A percentile compares a stretch with the other conserved stretches of the same genome.
phyloP scores from a whole-genome alignment of 1,140 invertebrate species.

The Fragariocoptes setiger region DNA sequence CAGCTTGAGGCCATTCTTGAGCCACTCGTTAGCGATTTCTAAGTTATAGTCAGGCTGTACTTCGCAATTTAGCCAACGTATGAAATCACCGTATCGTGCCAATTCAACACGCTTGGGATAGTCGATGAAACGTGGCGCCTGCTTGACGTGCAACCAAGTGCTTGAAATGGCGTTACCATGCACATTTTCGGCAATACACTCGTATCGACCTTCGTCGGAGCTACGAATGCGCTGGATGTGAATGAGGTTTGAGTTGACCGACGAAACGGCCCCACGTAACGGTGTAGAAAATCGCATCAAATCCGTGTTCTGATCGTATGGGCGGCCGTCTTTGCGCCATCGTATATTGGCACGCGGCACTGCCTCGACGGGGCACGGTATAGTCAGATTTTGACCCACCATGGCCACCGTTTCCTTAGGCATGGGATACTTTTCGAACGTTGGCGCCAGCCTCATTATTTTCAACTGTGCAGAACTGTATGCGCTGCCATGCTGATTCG shows the following conservation, averaged over 20 bases:
- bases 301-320: not conserved
- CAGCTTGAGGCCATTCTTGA: conserved; percentile 46
- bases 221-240: conserved; percentile 51
- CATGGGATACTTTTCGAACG: conserved; percentile 59
- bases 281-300: not conserved
- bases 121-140: conserved; percentile 33
- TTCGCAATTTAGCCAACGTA: conserved; percentile 35
- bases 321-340: conserved; percentile 54
- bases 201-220: conserved; percentile 58
- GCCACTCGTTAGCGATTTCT: conserved; percentile 64
- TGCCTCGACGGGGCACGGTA: conserved; percentile 69
- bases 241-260: conserved; percentile 47
- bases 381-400: conserved; percentile 59
- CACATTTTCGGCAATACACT: conserved; percentile 51
- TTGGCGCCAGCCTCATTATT: conserved; percentile 50
- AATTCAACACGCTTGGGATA: conserved; percentile 27
- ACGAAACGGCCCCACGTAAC: conserved; percentile 32
- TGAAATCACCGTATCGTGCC: conserved; percentile 30
- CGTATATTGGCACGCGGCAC: conserved; percentile 55
- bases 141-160: conserved; percentile 27
- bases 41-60: conserved; percentile 43
- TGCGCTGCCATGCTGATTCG: conserved; percentile 48
- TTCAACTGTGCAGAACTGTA: conserved; percentile 63
- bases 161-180: conserved; percentile 38
- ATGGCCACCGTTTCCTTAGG: conserved; percentile 59